phyloP scores from a whole-genome alignment of 2,113 vertebrate genomes.

The Globicephala melas region DNA sequence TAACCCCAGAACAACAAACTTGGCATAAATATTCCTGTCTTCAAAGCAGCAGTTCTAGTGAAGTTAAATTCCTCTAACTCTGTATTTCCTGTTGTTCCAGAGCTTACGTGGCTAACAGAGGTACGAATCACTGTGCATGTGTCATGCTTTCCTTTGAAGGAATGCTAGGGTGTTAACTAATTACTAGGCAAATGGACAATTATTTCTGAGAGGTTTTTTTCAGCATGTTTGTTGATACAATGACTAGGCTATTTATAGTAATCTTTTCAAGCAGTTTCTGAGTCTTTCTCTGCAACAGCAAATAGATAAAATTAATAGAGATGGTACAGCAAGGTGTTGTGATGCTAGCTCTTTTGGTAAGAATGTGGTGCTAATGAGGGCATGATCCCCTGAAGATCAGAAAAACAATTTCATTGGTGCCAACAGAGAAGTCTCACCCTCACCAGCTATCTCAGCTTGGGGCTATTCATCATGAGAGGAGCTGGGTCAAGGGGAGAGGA shows the following conservation, averaged over 20 bases:
- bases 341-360: not conserved
- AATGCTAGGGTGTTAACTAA: constrained; percentile 35
- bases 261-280: constrained; percentile 1
- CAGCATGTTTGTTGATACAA: constrained; percentile 15
- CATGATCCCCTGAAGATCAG: not conserved
- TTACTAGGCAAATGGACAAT: constrained; percentile 41
- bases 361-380: not conserved
- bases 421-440: not conserved
- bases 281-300: not conserved
- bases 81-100: constrained; percentile 22
- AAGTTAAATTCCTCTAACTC: not conserved
- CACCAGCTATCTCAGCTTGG: not conserved
- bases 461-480: not conserved
- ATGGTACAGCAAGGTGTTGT: not conserved
- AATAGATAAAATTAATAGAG: not conserved
- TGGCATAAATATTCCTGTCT: rapidly evolving
- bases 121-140: not conserved
- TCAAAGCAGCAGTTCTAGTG: not conserved
- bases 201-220: not conserved
- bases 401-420: not conserved
- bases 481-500: not conserved
- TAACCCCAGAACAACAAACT: not conserved
- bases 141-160: not conserved
- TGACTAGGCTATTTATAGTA: constrained; percentile 14
- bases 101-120: rapidly evolving